Percentiles rank a stretch among this genome's conserved stretches.
These are phyloP conservation scores for Tyto alba DNA, from an alignment of 2,113 vertebrate genomes.

Conservation along the genomic window DNA sequence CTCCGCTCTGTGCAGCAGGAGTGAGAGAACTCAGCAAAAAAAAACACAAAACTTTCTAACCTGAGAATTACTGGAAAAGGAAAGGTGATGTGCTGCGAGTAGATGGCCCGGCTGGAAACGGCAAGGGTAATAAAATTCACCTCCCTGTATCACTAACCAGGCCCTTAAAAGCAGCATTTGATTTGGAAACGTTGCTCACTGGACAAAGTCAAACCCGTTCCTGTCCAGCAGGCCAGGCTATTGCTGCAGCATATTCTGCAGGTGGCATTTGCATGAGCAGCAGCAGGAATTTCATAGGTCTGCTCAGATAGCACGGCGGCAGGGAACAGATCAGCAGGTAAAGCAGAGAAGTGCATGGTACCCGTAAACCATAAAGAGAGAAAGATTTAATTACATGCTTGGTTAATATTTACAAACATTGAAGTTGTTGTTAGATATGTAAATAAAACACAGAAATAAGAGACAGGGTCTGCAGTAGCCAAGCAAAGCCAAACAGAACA, in stretches of 20 bases:
- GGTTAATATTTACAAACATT: constrained; percentile 41
- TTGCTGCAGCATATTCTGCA: not conserved
- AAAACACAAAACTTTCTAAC: not conserved
- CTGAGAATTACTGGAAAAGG: not conserved
- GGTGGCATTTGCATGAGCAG: not conserved
- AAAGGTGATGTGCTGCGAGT: not conserved
- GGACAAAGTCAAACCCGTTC: not conserved
- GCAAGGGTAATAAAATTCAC: not conserved
- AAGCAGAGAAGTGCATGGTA: constrained; percentile 1
- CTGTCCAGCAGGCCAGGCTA: not conserved
- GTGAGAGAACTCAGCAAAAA: not conserved
- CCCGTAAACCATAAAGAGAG: constrained; percentile 9
- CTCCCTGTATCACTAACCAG: not conserved
- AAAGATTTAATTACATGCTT: constrained; percentile 48
- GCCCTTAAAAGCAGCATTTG: not conserved
- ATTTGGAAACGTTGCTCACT: not conserved
- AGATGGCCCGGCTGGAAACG: not conserved
- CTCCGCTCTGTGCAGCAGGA: fast-evolving
- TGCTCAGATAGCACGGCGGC: not conserved
- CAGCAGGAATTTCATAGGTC: not conserved
- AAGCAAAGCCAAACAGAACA: constrained; percentile 21
- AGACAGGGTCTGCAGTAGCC: not conserved
- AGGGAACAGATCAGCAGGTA: not conserved
- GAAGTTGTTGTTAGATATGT: not conserved
- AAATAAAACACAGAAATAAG: constrained; percentile 6